phyloP scores from a whole-genome alignment of 2,888 invertebrate genomes.

The Dolichomitus sp. region DNA sequence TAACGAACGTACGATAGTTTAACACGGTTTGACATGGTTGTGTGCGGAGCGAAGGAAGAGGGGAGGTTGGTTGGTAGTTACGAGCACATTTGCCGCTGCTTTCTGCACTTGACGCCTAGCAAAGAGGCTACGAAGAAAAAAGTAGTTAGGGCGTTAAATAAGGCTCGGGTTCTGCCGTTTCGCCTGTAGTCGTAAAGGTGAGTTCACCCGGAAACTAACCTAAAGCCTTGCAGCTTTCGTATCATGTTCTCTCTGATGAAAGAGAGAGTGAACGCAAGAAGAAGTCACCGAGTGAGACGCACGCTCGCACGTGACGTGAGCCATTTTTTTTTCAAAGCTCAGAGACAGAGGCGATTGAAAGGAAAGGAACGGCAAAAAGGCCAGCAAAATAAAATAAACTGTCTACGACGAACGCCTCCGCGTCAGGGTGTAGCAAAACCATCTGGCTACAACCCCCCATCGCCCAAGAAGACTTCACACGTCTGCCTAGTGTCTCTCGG shows the following conservation, averaged over 20 bases:
- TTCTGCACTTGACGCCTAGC: conserved; percentile 30
- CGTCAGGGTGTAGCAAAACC: conserved; percentile 71
- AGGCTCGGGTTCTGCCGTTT: conserved; percentile 50
- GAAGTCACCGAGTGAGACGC: conserved; percentile 43
- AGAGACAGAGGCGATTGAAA: conserved; percentile 39
- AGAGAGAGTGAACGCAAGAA: conserved; percentile 21
- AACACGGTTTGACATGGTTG: conserved; percentile 10
- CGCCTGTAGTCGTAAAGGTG: conserved; percentile 61
- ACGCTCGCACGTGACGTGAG: conserved; percentile 10
- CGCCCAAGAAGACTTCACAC: conserved; percentile 74
- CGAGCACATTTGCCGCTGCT: conserved; percentile 38
- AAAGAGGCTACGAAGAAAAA: conserved; percentile 66
- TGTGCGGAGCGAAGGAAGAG: conserved; percentile 13
- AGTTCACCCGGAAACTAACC: conserved; percentile 71
- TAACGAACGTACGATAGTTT: conserved; percentile 50
- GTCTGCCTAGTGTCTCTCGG: conserved; percentile 45
- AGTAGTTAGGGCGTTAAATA: conserved; percentile 67
- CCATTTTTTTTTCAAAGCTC: conserved; percentile 42
- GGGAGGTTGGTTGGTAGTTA: conserved; percentile 19
- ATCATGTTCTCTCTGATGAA: conserved; percentile 30
- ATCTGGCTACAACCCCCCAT: conserved; percentile 47
- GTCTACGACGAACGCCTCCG: conserved; percentile 68
- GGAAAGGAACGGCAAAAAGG: conserved; percentile 38
- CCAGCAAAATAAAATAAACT: conserved; percentile 55
- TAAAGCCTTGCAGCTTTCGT: conserved; percentile 55